Evolutionary conservation across 2,888 invertebrate genomes (phyloP).

Genomic region (Mimas tiliae): DNA sequence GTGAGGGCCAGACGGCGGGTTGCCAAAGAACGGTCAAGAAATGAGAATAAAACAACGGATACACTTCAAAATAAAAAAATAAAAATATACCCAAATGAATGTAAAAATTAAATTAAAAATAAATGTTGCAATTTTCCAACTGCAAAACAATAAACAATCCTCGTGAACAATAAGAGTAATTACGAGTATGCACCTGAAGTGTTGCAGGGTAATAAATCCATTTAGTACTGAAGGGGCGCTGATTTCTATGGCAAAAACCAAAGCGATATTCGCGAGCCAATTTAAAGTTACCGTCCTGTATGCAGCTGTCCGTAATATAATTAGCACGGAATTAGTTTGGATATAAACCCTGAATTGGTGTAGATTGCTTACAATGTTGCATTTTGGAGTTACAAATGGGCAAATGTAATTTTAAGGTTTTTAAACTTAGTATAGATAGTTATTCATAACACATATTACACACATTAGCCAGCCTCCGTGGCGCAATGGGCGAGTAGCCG

Average conservation of each 20-base stretch:
- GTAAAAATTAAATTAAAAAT: slow-evolving; percentile 12
- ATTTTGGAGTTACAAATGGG: neutral
- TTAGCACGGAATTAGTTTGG: slow-evolving; percentile 63
- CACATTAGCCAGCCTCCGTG: no score
- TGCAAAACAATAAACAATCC: slow-evolving; percentile 69
- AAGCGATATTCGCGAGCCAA: slow-evolving; percentile 64
- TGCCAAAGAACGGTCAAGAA: no score
- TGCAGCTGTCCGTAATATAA: slow-evolving; percentile 64
- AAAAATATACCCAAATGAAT: neutral
- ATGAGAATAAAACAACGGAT: neutral
- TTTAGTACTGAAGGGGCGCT: slow-evolving; percentile 74
- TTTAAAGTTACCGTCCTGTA: slow-evolving; percentile 71
- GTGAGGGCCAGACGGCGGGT: no score
- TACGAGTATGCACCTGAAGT: slow-evolving; percentile 71
- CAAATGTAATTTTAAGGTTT: neutral
- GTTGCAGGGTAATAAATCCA: slow-evolving; percentile 74
- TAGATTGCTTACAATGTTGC: slow-evolving; percentile 2
- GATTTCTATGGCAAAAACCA: slow-evolving; percentile 74
- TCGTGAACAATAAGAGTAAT: slow-evolving; percentile 72
- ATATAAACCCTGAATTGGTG: slow-evolving; percentile 39
- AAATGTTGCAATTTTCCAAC: slow-evolving; percentile 57
- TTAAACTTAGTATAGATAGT: no score
- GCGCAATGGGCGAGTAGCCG: no score
- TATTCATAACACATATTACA: no score
- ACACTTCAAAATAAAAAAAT: neutral